phyloP scores from a whole-genome alignment of 2,797 vertebrate genomes.

The Echiichthys vipera region DNA sequence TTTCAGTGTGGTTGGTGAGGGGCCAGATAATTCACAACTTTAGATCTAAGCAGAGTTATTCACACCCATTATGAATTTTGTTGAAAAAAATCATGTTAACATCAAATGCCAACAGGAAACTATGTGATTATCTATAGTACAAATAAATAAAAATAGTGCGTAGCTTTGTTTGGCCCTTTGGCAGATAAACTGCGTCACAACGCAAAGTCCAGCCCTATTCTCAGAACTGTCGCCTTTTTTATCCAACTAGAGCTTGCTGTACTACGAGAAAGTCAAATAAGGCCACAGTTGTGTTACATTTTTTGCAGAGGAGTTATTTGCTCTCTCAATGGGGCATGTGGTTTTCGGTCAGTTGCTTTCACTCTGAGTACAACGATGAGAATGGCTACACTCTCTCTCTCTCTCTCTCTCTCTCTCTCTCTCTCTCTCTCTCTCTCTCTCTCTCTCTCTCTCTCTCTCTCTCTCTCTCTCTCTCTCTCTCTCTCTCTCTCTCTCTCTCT shows the following conservation, averaged over 20 bases:
- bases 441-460: too few relatives aligned
- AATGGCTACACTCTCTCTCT: too few relatives aligned
- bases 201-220: not conserved
- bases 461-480: too few relatives aligned
- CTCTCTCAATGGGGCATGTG: slow-evolving; percentile 12
- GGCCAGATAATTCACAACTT: not conserved
- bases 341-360: slow-evolving; percentile 44
- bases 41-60: not conserved
- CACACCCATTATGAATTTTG: not conserved
- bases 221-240: not conserved
- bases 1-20: not conserved
- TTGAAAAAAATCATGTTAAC: not conserved
- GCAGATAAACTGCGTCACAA: not conserved
- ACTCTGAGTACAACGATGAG: not conserved
- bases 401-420: too few relatives aligned
- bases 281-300: slow-evolving; percentile 41
- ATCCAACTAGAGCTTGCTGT: not conserved
- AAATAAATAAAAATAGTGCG: too few relatives aligned
- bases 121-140: too few relatives aligned
- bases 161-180: not conserved
- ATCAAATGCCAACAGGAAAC: not conserved
- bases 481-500: too few relatives aligned
- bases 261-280: slow-evolving; percentile 29
- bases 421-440: too few relatives aligned
- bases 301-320: slow-evolving; percentile 48